phyloP scores from a whole-genome alignment of 2,797 vertebrate genomes.

The Craterocephalus amniculus region DNA sequence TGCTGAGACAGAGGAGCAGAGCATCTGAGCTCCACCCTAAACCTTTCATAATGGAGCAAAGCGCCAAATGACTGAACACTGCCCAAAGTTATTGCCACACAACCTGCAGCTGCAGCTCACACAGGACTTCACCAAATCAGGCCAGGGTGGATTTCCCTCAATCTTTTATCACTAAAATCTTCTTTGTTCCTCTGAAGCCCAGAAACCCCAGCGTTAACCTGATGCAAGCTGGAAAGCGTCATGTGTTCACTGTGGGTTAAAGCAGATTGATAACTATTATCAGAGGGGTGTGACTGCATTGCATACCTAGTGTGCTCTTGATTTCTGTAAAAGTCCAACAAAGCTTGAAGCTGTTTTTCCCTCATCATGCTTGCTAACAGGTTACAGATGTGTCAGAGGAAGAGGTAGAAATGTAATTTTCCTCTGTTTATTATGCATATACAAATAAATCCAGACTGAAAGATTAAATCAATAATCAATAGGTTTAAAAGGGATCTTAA shows the following conservation, averaged over 20 bases:
- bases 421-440: slow-evolving; percentile 11
- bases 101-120: slow-evolving; percentile 60
- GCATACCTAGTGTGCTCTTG: slow-evolving; percentile 20
- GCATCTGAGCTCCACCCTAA: slow-evolving; percentile 51
- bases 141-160: slow-evolving; percentile 21
- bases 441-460: slow-evolving; percentile 5
- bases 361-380: slow-evolving; percentile 27
- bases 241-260: slow-evolving; percentile 1
- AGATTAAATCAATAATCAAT: slow-evolving; percentile 17
- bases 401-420: slow-evolving; percentile 27
- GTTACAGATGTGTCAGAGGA: slow-evolving; percentile 46
- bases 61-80: slow-evolving; percentile 57
- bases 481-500: background rate
- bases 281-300: slow-evolving; percentile 24
- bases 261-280: slow-evolving; percentile 17
- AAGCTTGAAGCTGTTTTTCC: background rate
- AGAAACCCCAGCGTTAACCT: slow-evolving; percentile 9
- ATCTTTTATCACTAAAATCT: slow-evolving; percentile 18
- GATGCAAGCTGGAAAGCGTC: slow-evolving; percentile 7
- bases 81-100: slow-evolving; percentile 62
- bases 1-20: slow-evolving; percentile 35
- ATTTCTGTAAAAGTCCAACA: too few relatives aligned
- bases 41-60: slow-evolving; percentile 57
- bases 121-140: slow-evolving; percentile 16
- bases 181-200: slow-evolving; percentile 17